Base-by-base conservation (phyloP, 1,140 invertebrate species). In the Triops cancriformis region DNA sequence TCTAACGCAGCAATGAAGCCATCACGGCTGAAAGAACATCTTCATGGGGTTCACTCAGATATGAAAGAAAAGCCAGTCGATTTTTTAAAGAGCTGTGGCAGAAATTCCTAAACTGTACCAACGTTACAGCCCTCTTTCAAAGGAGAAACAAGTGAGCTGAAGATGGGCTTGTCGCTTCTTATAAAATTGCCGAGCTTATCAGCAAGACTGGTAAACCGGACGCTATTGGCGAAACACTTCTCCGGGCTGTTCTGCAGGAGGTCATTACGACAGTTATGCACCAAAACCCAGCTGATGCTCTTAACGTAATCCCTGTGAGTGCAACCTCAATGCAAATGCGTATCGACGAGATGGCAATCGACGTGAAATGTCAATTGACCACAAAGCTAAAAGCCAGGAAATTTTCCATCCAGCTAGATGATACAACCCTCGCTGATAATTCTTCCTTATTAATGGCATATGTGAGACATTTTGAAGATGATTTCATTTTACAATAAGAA, bases 31-130 rank as follows among this genome's bases (percentile, higher is more conserved):
- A n/a, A n/a, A n/a, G n/a, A n/a, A 31, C 79, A 81, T 75, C 76
- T 80, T 77, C 26, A 77, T 80, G 78, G 73, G 41, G 43, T 79
- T 76, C 77, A 80, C 73, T 73, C 78, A 75, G 77, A 80, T 80
- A 81, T 80, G 76, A 79, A 79, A 73, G 77, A 76, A 18, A 78
- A 80, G 77, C 72, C 72, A 31, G 26, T 73, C 73, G 37, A 45
- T 45, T 75, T 74, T 79, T 77, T 77, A 74, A 73, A 77, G 74
- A 77, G 51, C 43, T 26, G 45, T 73, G 72, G 10, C 45, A 78
- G 41, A 79, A 72, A 74, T 74, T 74, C 41, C 18, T 37, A 74
- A 74, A 41, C 73, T 26, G 26, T 37, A 74, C 28, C 73, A 74
- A 18, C 41, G 73, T 74, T 28, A 27, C 18, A 41, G 18, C 28